Evolutionary conservation across 2,113 vertebrate genomes (phyloP).

Genomic region (Sinocyclocheilus grahami): DNA sequence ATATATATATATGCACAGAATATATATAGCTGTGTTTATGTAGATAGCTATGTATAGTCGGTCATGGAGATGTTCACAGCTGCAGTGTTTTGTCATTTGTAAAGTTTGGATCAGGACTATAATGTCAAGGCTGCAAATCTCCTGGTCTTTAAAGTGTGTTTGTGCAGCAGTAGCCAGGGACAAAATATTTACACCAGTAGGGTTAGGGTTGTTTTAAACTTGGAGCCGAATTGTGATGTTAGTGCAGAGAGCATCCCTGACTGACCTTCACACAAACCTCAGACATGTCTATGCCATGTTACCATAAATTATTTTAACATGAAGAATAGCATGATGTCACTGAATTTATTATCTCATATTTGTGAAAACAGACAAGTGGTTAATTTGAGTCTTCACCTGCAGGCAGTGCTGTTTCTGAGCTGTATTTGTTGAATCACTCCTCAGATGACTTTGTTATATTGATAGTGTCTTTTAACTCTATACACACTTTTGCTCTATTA

Average conservation of each 20-base stretch:
- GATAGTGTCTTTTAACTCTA: neutral
- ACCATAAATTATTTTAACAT: neutral
- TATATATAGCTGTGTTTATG: neutral
- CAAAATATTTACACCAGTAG: conserved; percentile 51
- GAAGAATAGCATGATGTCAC: neutral
- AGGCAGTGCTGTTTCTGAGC: conserved; percentile 44
- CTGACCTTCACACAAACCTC: conserved; percentile 26
- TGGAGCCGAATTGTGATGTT: conserved; percentile 28
- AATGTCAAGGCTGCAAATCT: conserved; percentile 29
- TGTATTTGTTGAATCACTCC: neutral
- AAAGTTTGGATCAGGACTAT: conserved; percentile 1
- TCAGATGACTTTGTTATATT: neutral
- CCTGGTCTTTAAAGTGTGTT: conserved; percentile 46
- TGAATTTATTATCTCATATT: neutral
- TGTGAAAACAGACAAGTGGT: neutral
- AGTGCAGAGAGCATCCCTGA: conserved; percentile 12
- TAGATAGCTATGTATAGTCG: neutral
- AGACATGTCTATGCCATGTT: neutral
- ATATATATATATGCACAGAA: too few species aligned
- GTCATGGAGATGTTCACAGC: neutral
- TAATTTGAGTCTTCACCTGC: conserved; percentile 28
- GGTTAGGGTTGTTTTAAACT: conserved; percentile 36
- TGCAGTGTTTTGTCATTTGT: neutral
- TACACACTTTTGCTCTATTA: neutral
- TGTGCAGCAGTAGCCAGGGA: conserved; percentile 40